Conservation (phyloP, 2,888 invertebrate species). For the Alsophila aescularia region DNA sequence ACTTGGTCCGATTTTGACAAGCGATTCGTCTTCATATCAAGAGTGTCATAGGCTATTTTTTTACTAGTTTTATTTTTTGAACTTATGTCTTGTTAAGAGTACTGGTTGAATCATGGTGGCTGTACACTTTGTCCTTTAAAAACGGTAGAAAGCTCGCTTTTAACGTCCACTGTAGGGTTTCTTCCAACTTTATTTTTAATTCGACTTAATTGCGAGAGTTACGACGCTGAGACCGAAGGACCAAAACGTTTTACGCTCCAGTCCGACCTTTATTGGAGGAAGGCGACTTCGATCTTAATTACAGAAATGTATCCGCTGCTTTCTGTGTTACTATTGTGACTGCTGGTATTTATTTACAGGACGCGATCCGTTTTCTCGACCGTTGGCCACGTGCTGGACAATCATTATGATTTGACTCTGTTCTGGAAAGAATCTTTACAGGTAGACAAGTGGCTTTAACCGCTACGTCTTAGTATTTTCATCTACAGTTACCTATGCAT, state of each 20-base stretch:
- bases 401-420: too few relatives aligned
- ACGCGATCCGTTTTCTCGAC: slow-evolving; percentile 12
- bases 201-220: slow-evolving; percentile 80
- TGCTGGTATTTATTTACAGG: slow-evolving; percentile 12
- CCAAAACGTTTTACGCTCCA: slow-evolving; percentile 64
- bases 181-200: slow-evolving; percentile 79
- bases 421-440: too few relatives aligned
- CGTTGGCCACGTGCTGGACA: background rate
- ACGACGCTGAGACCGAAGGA: slow-evolving; percentile 65
- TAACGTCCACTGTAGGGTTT: slow-evolving; percentile 45
- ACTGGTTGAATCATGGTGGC: slow-evolving; percentile 4
- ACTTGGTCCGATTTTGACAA: too few relatives aligned
- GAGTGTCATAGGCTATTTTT: too few relatives aligned
- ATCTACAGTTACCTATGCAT: too few relatives aligned
- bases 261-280: slow-evolving; percentile 65
- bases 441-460: too few relatives aligned
- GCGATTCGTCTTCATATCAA: too few relatives aligned
- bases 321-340: slow-evolving; percentile 40
- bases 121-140: slow-evolving; percentile 27
- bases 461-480: too few relatives aligned
- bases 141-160: slow-evolving; percentile 30
- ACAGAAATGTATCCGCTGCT: slow-evolving; percentile 48
- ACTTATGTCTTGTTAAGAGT: too few relatives aligned
- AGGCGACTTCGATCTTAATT: slow-evolving; percentile 56
- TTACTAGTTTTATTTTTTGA: too few relatives aligned